A percentile compares a stretch with the other conserved stretches of the same genome.
Conservation (phyloP, 1,140 invertebrate species). For the Radopholus similis region DNA sequence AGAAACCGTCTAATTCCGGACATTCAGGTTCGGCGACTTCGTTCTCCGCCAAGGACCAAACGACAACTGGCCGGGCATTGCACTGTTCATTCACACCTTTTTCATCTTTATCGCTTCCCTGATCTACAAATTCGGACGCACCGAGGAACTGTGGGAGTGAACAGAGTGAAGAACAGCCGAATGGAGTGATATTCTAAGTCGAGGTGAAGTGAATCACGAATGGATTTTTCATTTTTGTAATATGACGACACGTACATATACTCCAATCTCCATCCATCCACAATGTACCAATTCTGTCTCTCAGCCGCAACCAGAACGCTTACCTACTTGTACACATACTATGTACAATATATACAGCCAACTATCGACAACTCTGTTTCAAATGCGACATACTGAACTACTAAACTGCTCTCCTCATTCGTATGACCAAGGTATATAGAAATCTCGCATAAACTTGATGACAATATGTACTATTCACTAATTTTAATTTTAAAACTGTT, state of each 20-base stretch:
- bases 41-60: constrained; percentile 50
- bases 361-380: too few species aligned
- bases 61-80: constrained; percentile 67
- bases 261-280: neutral
- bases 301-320: neutral
- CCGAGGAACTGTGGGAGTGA: constrained; percentile 69
- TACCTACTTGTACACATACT: neutral
- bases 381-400: too few species aligned
- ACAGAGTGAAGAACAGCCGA: constrained; percentile 64
- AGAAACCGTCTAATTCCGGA: constrained; percentile 69
- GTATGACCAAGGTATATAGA: too few species aligned
- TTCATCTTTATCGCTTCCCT: constrained; percentile 86
- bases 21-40: constrained; percentile 69
- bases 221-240: neutral
- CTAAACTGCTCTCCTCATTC: too few species aligned
- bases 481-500: too few species aligned
- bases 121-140: constrained; percentile 83
- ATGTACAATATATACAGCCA: too few species aligned
- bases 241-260: neutral
- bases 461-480: too few species aligned
- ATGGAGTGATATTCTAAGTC: constrained; percentile 45
- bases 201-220: neutral
- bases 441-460: too few species aligned
- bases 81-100: constrained; percentile 86
- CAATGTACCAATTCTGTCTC: neutral